These are phyloP conservation scores for Beris chalybata DNA, from an alignment of 2,888 invertebrate genomes.

Conservation along the genomic window DNA sequence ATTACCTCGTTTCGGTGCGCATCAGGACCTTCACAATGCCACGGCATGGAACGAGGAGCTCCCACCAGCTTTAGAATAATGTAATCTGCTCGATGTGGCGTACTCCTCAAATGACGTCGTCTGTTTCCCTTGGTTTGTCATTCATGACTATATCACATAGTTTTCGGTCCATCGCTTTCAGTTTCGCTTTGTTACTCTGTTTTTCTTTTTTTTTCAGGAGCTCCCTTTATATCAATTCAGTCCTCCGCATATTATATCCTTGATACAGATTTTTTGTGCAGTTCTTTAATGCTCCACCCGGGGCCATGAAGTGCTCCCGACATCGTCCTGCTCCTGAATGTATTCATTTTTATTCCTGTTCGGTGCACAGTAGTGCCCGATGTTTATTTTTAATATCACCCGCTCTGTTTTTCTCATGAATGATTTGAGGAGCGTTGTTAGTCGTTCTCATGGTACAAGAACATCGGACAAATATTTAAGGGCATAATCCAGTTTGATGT, in stretches of 20 bases:
- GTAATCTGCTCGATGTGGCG: constrained; percentile 36
- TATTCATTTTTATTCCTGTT: constrained; percentile 22
- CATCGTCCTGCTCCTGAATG: constrained; percentile 6
- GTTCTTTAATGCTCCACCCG: neutral
- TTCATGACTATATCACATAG: constrained; percentile 37
- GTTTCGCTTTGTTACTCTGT: constrained; percentile 21
- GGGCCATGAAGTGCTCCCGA: neutral
- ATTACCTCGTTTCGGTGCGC: constrained; percentile 34
- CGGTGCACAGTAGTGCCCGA: constrained; percentile 28
- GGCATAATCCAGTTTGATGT: too few relatives aligned
- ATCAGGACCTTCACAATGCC: constrained; percentile 21
- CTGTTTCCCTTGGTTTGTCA: constrained; percentile 36
- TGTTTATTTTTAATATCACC: constrained; percentile 31
- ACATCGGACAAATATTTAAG: too few relatives aligned
- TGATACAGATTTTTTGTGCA: constrained; percentile 4
- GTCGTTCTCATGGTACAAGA: too few relatives aligned
- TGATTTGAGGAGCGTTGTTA: constrained; percentile 25
- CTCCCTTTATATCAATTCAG: neutral
- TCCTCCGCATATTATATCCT: neutral
- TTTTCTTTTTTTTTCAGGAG: constrained; percentile 2
- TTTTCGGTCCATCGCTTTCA: constrained; percentile 39
- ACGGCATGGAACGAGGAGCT: neutral
- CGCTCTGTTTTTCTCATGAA: constrained; percentile 35
- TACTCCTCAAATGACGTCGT: constrained; percentile 35
- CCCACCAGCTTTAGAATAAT: neutral